Base-by-base conservation (phyloP, 2,113 vertebrate genomes). In the Periophthalmodon schlosseri region DNA sequence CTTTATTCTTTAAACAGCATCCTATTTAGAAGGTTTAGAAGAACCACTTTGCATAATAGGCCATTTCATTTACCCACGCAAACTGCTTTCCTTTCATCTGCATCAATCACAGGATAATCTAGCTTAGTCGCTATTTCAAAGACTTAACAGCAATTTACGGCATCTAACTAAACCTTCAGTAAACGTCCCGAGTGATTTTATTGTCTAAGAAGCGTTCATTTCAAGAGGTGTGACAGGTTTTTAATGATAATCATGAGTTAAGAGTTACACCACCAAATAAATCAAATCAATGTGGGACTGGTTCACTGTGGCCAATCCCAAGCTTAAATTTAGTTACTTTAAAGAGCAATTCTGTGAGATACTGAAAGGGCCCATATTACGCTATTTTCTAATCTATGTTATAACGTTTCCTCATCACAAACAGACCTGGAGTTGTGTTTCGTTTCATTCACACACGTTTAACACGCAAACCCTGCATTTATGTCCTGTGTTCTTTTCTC, bases 11-110 rank as follows among this genome's bases (percentile, higher is more conserved):
- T 20, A 33, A 85, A 73, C 50, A 50, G 28, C 57, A 49, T 44
- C 74, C 78, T 47, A 82, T 74, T 79, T 60, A 28, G 57, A 28
- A 79, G 65, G 57, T 65, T 64, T 70, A 33, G 65, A 49, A 74
- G 65, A 28, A 68, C 67, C 69, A 61, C n/a, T 36, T 39, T 54
- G 44, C 52, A 28, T 49, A 68, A 47, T 24, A 24, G 13, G 20
- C 21, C 21, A 47, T 47, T 49, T 24, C 68, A 77, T 70, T 33
- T 47, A 71, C 69, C 47, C 60, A 72, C 34, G 63, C 70, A 83
- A 79, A 69, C 50, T 34, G 34, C 54, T 44, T 16, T 68, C 50
- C 60, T 84, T 78, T 83, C 56, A 83, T 76, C 70, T 73, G 54
- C 10, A 66, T 61, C 63, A 69, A 76, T 60, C 34, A 46, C 77